Conservation (phyloP, 2,888 invertebrate species). For the Polyommatus iphigenia region DNA sequence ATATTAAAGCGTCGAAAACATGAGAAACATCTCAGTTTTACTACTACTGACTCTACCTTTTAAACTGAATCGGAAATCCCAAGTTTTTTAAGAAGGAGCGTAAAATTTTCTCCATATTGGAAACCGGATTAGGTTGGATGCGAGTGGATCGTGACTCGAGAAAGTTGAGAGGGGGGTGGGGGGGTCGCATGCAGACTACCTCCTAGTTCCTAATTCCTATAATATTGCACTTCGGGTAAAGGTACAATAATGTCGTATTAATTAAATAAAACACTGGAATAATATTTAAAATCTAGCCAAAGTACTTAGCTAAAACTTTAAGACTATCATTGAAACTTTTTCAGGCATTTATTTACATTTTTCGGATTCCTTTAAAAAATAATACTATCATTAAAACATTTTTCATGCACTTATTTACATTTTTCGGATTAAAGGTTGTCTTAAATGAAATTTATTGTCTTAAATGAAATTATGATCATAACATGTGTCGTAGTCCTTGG, state of each 20-base stretch:
- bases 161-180: not conserved
- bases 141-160: not conserved
- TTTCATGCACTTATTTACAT: too few species aligned
- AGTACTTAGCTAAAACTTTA: not conserved
- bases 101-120: constrained; percentile 17
- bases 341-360: too few species aligned
- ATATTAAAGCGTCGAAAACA: not conserved
- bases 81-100: not conserved
- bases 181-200: not conserved
- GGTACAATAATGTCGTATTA: not conserved
- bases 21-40: not conserved
- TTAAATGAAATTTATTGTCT: too few species aligned
- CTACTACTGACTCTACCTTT: not conserved
- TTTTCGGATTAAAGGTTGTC: too few species aligned
- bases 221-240: not conserved
- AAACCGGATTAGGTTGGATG: constrained; percentile 17
- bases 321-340: too few species aligned
- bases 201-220: not conserved
- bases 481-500: too few species aligned
- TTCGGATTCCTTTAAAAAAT: too few species aligned
- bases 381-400: too few species aligned
- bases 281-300: not conserved
- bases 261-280: not conserved
- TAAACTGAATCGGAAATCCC: not conserved
- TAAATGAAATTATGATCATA: too few species aligned